These are phyloP conservation scores for Micropterix aruncella DNA, from an alignment of 2,888 invertebrate species.

Conservation along the genomic window DNA sequence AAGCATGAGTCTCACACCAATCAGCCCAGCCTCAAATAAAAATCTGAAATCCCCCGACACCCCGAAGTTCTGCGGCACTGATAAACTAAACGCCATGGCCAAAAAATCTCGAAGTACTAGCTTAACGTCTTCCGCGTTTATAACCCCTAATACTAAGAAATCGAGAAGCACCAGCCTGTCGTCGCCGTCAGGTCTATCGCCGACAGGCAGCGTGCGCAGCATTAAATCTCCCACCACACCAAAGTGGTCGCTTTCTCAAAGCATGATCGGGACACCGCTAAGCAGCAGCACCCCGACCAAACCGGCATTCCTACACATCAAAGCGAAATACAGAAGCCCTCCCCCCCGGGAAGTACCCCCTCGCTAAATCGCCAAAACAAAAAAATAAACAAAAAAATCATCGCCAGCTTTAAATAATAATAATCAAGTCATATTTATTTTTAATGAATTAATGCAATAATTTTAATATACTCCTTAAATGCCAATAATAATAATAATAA, in stretches of 20 bases:
- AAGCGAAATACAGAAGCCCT: conserved; percentile 58
- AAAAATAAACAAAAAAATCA: too few relatives aligned
- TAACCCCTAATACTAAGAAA: conserved; percentile 23
- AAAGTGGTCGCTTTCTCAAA: conserved; percentile 12
- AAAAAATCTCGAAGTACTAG: conserved; percentile 18
- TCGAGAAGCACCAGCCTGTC: conserved; percentile 32
- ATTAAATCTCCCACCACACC: not conserved
- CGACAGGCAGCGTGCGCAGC: not conserved
- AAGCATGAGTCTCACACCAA: conserved; percentile 25
- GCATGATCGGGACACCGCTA: conserved; percentile 19
- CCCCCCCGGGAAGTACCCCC: conserved; percentile 47
- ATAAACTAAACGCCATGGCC: conserved; percentile 18
- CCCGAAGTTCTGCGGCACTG: conserved; percentile 22
- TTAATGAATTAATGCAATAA: too few relatives aligned
- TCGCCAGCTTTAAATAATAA: too few relatives aligned
- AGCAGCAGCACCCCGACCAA: conserved; percentile 25
- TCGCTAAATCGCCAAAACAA: conserved; percentile 30
- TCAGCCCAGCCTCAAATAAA: conserved; percentile 18
- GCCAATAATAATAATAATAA: too few relatives aligned
- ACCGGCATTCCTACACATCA: conserved; percentile 49
- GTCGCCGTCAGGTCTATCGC: not conserved
- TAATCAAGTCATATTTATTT: too few relatives aligned
- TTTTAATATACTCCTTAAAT: too few relatives aligned
- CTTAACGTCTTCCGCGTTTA: conserved; percentile 18
- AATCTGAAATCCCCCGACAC: not conserved